Evolutionary conservation across 2,888 invertebrate genomes (phyloP).

Genomic region (Thereva unica): DNA sequence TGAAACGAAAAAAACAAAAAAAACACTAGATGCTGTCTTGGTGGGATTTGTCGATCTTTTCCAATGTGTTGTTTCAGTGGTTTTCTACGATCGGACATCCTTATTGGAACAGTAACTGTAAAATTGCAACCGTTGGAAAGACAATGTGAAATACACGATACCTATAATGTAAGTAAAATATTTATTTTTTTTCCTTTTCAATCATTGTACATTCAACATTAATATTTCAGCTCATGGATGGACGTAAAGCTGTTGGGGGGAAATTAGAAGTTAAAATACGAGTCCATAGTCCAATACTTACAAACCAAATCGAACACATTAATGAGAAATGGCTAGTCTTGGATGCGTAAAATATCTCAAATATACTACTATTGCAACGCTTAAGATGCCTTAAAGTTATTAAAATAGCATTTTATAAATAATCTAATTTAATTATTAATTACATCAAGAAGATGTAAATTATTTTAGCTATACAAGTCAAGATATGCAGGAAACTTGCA

Average conservation of each 20-base stretch:
- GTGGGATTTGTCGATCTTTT: conserved; percentile 59
- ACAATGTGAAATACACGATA: conserved; percentile 86
- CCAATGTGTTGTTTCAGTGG: conserved; percentile 79
- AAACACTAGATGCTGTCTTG: conserved; percentile 55
- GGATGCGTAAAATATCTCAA: conserved; percentile 55
- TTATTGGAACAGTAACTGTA: conserved; percentile 80
- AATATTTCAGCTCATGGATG: conserved; percentile 78
- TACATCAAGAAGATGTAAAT: no score
- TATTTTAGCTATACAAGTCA: no score
- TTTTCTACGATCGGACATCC: conserved; percentile 85
- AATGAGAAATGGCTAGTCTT: conserved; percentile 93
- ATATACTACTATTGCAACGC: neutral
- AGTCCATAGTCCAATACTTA: conserved; percentile 82
- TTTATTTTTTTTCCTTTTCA: conserved; percentile 47
- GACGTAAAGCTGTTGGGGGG: conserved; percentile 84
- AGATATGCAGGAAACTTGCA: no score
- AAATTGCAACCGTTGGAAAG: conserved; percentile 90
- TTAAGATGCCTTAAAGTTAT: conserved; percentile 26
- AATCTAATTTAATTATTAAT: neutral
- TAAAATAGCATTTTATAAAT: conserved; percentile 17
- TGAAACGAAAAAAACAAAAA: conserved; percentile 16
- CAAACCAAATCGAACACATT: conserved; percentile 86
- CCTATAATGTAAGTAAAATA: conserved; percentile 79
- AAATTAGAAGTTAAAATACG: conserved; percentile 87
- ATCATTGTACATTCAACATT: neutral